These are phyloP conservation scores for Cynaeus angustus DNA, from an alignment of 2,888 invertebrate species.

Conservation along the genomic window DNA sequence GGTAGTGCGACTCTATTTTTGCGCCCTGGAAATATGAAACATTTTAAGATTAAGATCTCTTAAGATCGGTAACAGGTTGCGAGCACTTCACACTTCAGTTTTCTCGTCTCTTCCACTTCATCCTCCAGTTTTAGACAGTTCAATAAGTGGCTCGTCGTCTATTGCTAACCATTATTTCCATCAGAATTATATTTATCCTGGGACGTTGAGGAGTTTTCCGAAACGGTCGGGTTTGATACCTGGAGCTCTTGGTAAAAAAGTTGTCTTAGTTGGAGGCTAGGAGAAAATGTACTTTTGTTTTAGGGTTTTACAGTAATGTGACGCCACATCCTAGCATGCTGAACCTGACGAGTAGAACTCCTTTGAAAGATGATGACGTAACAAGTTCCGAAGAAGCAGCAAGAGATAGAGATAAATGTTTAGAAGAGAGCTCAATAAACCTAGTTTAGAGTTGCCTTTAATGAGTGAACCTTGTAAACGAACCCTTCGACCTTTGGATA, in stretches of 20 bases:
- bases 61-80: too few species aligned
- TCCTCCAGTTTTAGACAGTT: conserved; percentile 58
- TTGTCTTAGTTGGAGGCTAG: neutral
- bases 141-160: conserved; percentile 41
- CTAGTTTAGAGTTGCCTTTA: conserved; percentile 64
- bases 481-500: conserved; percentile 61
- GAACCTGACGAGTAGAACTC: conserved; percentile 53
- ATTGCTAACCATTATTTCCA: conserved; percentile 63
- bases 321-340: conserved; percentile 14
- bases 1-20: conserved; percentile 90
- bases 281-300: too few species aligned
- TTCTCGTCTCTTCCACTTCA: conserved; percentile 75
- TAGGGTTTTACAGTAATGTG: conserved; percentile 39
- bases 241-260: conserved; percentile 52
- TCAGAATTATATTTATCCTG: conserved; percentile 68
- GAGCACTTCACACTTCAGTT: too few species aligned
- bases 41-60: too few species aligned
- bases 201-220: conserved; percentile 68
- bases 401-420: conserved; percentile 57
- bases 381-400: conserved; percentile 83
- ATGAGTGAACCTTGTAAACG: conserved; percentile 59
- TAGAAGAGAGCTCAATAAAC: conserved; percentile 48
- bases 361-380: conserved; percentile 82
- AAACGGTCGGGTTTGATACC: conserved; percentile 62
- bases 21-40: conserved; percentile 86